Evolutionary conservation across 2,113 vertebrate species (phyloP), one percentile per base, ranked within the genome.

Genomic region (Brachypteracias leptosomus): DNA sequence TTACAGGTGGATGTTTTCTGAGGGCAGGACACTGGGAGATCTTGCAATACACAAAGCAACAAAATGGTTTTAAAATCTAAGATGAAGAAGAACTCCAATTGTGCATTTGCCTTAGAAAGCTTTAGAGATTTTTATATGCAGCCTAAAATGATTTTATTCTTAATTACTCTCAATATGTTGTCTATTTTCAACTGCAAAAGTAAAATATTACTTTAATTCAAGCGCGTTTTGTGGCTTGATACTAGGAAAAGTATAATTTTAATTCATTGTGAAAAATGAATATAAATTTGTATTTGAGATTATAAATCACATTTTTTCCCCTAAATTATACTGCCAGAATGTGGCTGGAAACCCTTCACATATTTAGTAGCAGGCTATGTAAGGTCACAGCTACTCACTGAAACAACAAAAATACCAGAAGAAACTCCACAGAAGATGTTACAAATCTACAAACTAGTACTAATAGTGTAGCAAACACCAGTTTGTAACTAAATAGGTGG

Each of bases 231-330:
- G 9, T 55, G 67, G 68, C 38, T 84, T 85, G 68, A 54, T 80
- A 73, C 52, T 25, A 86, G 10, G 42, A 66, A 90, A 54, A n/a
- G 13, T 46, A 87, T 72, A 3, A 26, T 59, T 97, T 89, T 95
- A 90, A 51, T 80, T 90, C 70, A 76, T 76, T 80, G 49, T n/a
- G 75, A 88, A 28, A 93, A 94, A 33, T 74, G n/a, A 97, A 94
- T 55, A 75, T 25, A 66, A 70, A 83, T 40, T 42, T 38, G 31
- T 55, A 78, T 65, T 49, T 81, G 28, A 86, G 44, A 94, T 55
- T 84, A 77, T 93, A 95, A 86, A 31, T 44, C 6, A 18, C 36
- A 4, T 31, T 19, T 49, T 80, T 52, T 89, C 93, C 25, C 59
- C 35, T 89, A 93, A 94, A 96, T 95, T 85, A 82, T 29, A 51